Base-by-base conservation (phyloP, 2,113 vertebrate genomes). In the Spea bombifrons region DNA sequence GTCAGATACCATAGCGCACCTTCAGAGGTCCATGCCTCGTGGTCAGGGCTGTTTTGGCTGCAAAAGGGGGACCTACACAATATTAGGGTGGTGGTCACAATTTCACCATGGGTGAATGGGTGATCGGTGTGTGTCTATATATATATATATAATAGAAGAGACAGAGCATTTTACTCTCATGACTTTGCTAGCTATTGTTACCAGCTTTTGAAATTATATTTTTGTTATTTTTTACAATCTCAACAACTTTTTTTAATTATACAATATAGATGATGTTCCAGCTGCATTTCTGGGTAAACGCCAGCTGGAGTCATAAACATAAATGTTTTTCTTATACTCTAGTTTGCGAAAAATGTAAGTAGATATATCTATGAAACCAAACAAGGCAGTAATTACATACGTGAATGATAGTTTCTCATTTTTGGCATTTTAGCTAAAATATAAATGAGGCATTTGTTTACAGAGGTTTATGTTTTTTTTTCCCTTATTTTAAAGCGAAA, bases 301-400 rank as follows among this genome's bases (percentile, higher is more conserved):
- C 55, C 55, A 59, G 55, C 55, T 59, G 55, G 8, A 59, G 55
- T 13, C 15, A 13, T 59, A 59, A 59, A 59, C 55, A 59, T 59
- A 59, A 59, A 59, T 59, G 55, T 59, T 59, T 13, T 8, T 59
- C 55, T 13, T 59, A 59, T 59, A 59, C 15, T 59, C 55, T 59
- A 13, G 55, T 59, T 59, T 59, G 55, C 15, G 55, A 59, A 59
- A n/a, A 13, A 59, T 59, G 55, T 59, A 59, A 59, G 55, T 59
- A 13, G 55, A 59, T 59, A 59, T 59, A 59, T 59, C 55, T 59
- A 59, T 9, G 55, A 59, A 59, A 59, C 9, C 55, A 59, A 59
- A 59, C 30, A 59, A 59, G 55, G 55, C 55, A 59, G 55, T 59
- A 59, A 59, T 59, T 59, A 59, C 55, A 59, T 59, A 59, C 55